Conservation (phyloP, 2,888 invertebrate genomes). For the Scaptomyza reducta region DNA sequence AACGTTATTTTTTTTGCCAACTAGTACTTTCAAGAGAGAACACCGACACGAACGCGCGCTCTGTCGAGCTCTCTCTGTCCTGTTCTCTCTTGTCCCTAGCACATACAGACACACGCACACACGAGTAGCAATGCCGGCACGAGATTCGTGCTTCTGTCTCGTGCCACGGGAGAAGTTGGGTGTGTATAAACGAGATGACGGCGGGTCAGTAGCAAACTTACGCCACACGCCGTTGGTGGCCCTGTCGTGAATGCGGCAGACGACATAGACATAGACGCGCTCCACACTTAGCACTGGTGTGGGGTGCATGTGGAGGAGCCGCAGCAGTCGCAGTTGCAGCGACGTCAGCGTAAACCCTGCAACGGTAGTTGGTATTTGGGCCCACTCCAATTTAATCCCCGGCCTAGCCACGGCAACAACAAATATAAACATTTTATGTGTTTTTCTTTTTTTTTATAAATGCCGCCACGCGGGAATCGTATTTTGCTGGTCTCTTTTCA, state of each 20-base stretch:
- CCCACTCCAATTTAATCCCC: constrained; percentile 11
- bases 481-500: constrained; percentile 20
- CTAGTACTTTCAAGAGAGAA: constrained; percentile 41
- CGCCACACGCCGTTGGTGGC: constrained; percentile 82
- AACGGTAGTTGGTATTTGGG: constrained; percentile 51
- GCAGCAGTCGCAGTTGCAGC: constrained; percentile 54
- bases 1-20: constrained; percentile 25
- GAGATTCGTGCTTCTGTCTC: constrained; percentile 54
- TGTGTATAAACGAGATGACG: constrained; percentile 55
- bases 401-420: constrained; percentile 44
- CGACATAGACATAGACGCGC: constrained; percentile 58
- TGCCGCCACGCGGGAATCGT: constrained; percentile 39
- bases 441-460: constrained; percentile 38
- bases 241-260: constrained; percentile 70
- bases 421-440: constrained; percentile 34
- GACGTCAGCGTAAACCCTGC: constrained; percentile 47
- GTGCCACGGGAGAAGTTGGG: constrained; percentile 52
- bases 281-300: constrained; percentile 17
- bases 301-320: constrained; percentile 50
- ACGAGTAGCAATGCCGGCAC: constrained; percentile 43
- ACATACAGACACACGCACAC: constrained; percentile 31
- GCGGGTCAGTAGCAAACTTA: constrained; percentile 81
- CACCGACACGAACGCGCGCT: constrained; percentile 11
- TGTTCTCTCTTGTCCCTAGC: constrained; percentile 33
- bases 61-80: constrained; percentile 11